Base-by-base conservation (phyloP, 2,888 invertebrate genomes). In the Aromia moschata region DNA sequence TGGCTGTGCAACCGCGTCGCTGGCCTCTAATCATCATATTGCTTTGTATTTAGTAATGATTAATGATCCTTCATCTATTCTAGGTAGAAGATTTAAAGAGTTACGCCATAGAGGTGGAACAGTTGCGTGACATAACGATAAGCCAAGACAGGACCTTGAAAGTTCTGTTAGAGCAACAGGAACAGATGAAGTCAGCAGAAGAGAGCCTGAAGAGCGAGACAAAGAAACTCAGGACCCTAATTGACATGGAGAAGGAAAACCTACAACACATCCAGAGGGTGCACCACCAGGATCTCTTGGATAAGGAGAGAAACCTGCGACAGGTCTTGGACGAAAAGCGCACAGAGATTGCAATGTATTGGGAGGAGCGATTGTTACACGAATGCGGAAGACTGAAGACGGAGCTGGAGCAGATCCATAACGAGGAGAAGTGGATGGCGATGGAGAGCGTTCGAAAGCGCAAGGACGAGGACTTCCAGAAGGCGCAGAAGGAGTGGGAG, bases 321-420 rank as follows among this genome's bases (percentile, higher is more conserved):
- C 76, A 77, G 56, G 77, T 74, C 64, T 78, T 85, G 65, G 82
- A 83, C 68, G 83, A 84, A 69, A 84, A 84, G 73, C 81, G 84
- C 64, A 81, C 82, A 61, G 84, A 84, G 75, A 84, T 84, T 65
- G 85, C 84, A 59, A 80, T 83, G 68, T 83, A 87, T 81, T 88
- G 88, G 88, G 88, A 88, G 75, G 84, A 86, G 65, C 83, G 84
- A 78, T 76, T 87, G 70, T 80, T 85, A 69, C 83, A 84, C 72
- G 88, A 88, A 80, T 85, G 85, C 79, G 82, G 83, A 70, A 83
- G 87, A 79, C 79, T 88, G 76, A 87, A 84, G 77, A 79, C 80
- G 62, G 88, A 88, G 77, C 75, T 88, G 70, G 86, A 86, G 74
- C 84, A 84, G 73, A 82, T 85, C 59, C 85, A 87, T 73, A 80